phyloP scores from a whole-genome alignment of 2,113 vertebrate genomes.

The Mastomys coucha region DNA sequence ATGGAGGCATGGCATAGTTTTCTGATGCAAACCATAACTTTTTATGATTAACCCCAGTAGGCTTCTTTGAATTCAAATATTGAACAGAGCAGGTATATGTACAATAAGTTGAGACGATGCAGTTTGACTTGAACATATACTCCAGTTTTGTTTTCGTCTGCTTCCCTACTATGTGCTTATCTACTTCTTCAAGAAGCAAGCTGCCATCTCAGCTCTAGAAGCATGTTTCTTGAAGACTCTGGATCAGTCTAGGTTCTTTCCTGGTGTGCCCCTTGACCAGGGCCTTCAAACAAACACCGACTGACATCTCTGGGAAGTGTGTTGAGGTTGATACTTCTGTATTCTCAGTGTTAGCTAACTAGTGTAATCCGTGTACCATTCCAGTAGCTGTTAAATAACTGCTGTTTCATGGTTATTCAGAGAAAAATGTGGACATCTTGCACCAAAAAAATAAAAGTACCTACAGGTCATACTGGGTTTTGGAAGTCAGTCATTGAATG shows the following conservation, averaged over 20 bases:
- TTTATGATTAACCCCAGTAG: too few relatives aligned
- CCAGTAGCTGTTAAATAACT: not conserved
- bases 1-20: not conserved
- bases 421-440: not conserved
- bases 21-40: not conserved
- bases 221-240: not conserved
- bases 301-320: not conserved
- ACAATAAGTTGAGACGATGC: not conserved
- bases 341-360: not conserved
- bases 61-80: not conserved
- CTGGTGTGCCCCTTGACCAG: not conserved
- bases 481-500: not conserved
- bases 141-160: not conserved
- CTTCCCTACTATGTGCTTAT: not conserved
- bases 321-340: not conserved
- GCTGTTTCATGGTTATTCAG: not conserved
- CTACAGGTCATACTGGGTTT: not conserved
- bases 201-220: too few relatives aligned
- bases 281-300: slow-evolving; percentile 1
- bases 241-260: not conserved
- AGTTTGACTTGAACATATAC: not conserved
- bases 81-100: not conserved
- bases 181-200: not conserved
- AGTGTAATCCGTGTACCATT: not conserved
- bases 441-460: not conserved